Evolutionary conservation across 1,140 invertebrate genomes (phyloP).

Genomic region (Dendrolimus punctatus): DNA sequence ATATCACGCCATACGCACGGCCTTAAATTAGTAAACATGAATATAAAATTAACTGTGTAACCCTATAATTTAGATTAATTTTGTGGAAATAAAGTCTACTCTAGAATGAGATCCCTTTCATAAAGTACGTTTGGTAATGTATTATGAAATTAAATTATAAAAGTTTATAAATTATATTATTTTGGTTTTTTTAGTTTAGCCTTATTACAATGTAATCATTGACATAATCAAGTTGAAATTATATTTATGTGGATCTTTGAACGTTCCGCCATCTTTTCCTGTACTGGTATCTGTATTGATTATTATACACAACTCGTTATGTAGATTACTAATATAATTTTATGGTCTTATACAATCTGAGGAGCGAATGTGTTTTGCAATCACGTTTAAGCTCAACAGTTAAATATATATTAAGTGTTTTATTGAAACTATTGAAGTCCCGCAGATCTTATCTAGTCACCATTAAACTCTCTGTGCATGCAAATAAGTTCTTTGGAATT

Average conservation of each 20-base stretch:
- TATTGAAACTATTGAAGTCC: slow-evolving; percentile 2
- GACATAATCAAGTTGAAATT: neutral
- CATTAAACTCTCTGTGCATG: slow-evolving; percentile 2
- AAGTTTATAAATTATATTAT: no score
- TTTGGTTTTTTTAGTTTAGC: no score
- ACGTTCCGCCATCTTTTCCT: neutral
- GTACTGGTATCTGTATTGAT: neutral
- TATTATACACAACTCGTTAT: slow-evolving; percentile 1
- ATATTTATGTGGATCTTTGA: neutral
- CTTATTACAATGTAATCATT: no score
- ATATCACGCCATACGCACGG: no score
- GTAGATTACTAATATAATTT: neutral
- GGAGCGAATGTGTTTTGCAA: slow-evolving; percentile 1
- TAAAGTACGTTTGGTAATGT: no score
- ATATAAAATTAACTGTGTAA: no score
- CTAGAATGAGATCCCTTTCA: no score
- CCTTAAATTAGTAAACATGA: no score
- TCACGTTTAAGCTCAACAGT: neutral
- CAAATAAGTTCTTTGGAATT: slow-evolving; percentile 2
- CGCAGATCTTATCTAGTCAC: slow-evolving; percentile 1
- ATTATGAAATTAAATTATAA: no score
- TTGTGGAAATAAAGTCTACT: no score
- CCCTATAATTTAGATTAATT: no score
- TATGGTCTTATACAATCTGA: slow-evolving; percentile 2
- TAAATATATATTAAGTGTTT: slow-evolving; percentile 1